Evolutionary conservation across 2,888 invertebrate species (phyloP), one percentile per base, ranked within the genome.

Genomic region (Nemotelus pantherinus): DNA sequence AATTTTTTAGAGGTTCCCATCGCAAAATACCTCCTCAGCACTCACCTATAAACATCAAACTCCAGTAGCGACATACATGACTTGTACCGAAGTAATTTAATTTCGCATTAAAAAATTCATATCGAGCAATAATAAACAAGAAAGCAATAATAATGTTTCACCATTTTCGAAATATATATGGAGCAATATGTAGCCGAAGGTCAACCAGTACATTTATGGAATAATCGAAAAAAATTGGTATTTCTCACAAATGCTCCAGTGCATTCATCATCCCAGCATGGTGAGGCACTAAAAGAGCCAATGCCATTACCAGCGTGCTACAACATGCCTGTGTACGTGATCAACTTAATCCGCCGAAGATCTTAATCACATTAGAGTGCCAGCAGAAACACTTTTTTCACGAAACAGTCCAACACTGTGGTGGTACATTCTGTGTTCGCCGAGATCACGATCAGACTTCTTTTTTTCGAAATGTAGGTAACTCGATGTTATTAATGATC

Each of bases 121-220:
- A 25, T 25, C 25, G 25, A 25, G 25, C 25, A 25, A 25, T 25
- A 25, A 25, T 25, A 25, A 25, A 25, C 25, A 25, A 25, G 25
- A 25, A 25, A 25, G 25, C 25, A 25, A 25, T 25, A 25, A 25
- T 25, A 25, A 25, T 25, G 25, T 25, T 25, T 25, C 1, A 25
- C 25, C 25, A 25, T 25, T 25, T 25, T 25, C 25, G 25, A 25
- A 25, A 25, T 25, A 25, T 50, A 68, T 68, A 41, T 68, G 68
- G 68, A 68, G 68, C 68, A 68, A 68, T 44, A 68, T 68, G 25
- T 68, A n/a, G 68, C 9, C 39, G 48, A 68, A 68, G 68, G 68
- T 68, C 68, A 50, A 5, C 68, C 7, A n/a, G 9, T 25, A 25
- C 25, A n/a, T 10, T 41, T 44, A 39, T 39, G 25, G 25, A 58